Conservation (phyloP, 1,140 invertebrate genomes). For the Chionoecetes opilio region DNA sequence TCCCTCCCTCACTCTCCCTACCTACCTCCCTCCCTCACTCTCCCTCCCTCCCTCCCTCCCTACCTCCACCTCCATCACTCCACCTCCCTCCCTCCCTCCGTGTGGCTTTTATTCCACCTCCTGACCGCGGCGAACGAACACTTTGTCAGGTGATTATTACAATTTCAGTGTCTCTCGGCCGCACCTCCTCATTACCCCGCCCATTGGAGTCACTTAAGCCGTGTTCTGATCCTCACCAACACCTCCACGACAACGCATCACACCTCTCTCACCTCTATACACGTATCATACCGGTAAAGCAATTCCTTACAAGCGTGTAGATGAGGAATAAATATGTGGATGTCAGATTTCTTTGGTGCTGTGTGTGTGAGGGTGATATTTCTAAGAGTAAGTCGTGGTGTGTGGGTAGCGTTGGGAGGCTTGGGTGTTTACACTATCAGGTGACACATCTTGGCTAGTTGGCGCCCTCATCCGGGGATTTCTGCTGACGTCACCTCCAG, state of each 20-base stretch:
- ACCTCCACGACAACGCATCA: background rate
- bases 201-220: conserved; percentile 39
- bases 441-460: conserved; percentile 80
- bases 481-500: conserved; percentile 76
- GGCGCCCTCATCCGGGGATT: conserved; percentile 75
- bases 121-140: conserved; percentile 58
- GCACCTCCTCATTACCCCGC: conserved; percentile 67
- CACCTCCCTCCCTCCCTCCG: background rate
- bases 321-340: background rate
- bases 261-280: background rate
- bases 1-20: background rate
- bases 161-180: conserved; percentile 72
- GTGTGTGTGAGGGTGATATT: background rate
- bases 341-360: too few species aligned
- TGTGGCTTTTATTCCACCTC: background rate
- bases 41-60: background rate
- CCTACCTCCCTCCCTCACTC: background rate
- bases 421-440: conserved; percentile 75
- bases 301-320: background rate
- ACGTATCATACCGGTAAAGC: background rate
- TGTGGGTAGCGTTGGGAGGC: background rate
- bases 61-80: background rate
- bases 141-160: conserved; percentile 74
- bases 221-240: background rate
- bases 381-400: background rate